Evolutionary conservation across 2,888 invertebrate genomes (phyloP).

Genomic region (Xestia ashworthii): DNA sequence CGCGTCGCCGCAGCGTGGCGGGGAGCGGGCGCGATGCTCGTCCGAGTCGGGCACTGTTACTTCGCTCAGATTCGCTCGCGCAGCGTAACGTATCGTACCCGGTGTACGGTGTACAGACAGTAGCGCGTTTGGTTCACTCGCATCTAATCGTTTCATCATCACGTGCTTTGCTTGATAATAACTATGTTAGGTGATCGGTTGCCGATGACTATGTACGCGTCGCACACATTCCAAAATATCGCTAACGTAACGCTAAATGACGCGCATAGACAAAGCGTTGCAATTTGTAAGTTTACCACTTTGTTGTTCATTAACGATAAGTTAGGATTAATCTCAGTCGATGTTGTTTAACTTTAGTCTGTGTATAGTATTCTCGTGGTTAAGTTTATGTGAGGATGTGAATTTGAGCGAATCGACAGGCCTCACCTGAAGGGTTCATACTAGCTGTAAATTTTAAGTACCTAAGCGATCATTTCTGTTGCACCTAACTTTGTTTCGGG

Average conservation of each 20-base stretch:
- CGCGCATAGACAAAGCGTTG: constrained; percentile 82
- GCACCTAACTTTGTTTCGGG: constrained; percentile 87
- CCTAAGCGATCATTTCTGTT: constrained; percentile 86
- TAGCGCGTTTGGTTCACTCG: constrained; percentile 58
- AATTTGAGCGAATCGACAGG: constrained; percentile 89
- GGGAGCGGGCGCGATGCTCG: constrained; percentile 57
- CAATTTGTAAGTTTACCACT: constrained; percentile 89
- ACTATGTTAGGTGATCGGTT: constrained; percentile 69
- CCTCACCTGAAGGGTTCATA: constrained; percentile 85
- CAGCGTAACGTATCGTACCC: constrained; percentile 68
- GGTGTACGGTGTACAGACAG: constrained; percentile 60
- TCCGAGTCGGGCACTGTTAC: constrained; percentile 77
- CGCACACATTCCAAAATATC: constrained; percentile 90
- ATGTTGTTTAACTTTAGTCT: constrained; percentile 88
- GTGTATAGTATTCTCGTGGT: constrained; percentile 88
- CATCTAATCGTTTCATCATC: constrained; percentile 64
- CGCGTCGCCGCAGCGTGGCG: constrained; percentile 8
- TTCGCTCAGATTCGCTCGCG: constrained; percentile 87
- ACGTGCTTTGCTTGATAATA: constrained; percentile 69
- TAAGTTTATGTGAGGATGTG: constrained; percentile 87
- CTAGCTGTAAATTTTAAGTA: constrained; percentile 86
- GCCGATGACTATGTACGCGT: constrained; percentile 78
- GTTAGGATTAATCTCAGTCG: constrained; percentile 89
- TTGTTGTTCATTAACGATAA: constrained; percentile 90
- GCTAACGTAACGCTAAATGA: constrained; percentile 82